Evolutionary conservation across 2,797 vertebrate genomes (phyloP), one percentile per base, ranked within the genome.

Genomic region (Myiothlypis chrysogaster): DNA sequence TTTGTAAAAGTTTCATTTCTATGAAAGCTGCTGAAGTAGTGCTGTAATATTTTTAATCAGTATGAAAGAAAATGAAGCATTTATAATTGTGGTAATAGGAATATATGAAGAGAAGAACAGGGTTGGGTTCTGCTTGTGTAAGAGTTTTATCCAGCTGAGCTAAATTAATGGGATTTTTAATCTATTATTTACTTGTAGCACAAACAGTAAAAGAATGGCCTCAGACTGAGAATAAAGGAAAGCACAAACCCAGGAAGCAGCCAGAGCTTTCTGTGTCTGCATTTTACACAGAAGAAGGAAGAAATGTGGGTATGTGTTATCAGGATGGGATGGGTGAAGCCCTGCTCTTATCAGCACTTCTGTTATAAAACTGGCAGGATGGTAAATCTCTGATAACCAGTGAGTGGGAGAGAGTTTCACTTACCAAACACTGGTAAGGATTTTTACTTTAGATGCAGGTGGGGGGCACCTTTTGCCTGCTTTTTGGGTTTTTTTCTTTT

Each of bases 211-310:
- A 94, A 93, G 88, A 97, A n/a, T 75, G 89, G 85, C 19, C 61
- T 27, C 52, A 41, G 17, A 34, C 34, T 56, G n/a, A 21, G 66
- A 89, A 37, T 44, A 94, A 65, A 84, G 97, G 79, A 61, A 95
- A 96, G 59, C 53, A 27, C 60, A 97, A 93, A 63, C 21, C 50
- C 44, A 97, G 89, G 80, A 97, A 84, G 76, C 75, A 71, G 16
- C 46, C 59, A n/a, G 93, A 91, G 41, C 37, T 87, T 8, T 95
- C 97, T 14, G 64, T 97, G 35, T 97, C 95, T 14, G 85, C 97
- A 12, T 98, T 98, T 96, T 98, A 98, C 85, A 97, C 91, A 22
- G 98, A 97, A 39, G 94, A 96, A 15, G 97, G 97, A 57, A 98
- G 96, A 72, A 95, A 77, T 6, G 86, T 98, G 50, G 98, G 98